These are phyloP conservation scores for Zapornia atra DNA, from an alignment of 2,113 vertebrate genomes.

Conservation along the genomic window DNA sequence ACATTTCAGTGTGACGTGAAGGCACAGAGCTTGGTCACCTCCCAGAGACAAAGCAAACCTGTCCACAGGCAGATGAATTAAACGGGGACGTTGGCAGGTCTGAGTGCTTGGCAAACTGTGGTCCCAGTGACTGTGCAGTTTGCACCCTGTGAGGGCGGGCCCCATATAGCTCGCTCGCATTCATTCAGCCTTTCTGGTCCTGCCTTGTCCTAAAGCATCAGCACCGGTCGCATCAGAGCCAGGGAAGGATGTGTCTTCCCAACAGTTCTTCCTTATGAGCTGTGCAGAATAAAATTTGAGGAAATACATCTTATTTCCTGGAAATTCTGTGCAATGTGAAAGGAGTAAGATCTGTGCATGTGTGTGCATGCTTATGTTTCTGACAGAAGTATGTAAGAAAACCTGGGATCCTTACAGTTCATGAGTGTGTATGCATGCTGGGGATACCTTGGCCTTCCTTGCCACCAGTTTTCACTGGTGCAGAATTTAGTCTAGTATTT, in stretches of 20 bases:
- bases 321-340: not conserved
- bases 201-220: not conserved
- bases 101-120: not conserved
- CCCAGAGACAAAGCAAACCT: not conserved
- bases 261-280: not conserved
- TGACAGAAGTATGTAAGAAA: not conserved
- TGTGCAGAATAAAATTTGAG: not conserved
- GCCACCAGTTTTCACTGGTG: rapidly evolving
- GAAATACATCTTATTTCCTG: constrained; percentile 8
- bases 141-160: not conserved
- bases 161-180: not conserved
- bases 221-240: not conserved
- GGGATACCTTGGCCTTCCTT: not conserved
- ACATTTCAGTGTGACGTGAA: not conserved
- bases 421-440: rapidly evolving
- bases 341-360: not conserved
- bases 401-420: not conserved
- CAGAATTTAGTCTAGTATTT: not conserved
- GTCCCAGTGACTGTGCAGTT: not conserved
- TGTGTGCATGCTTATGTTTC: rapidly evolving
- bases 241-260: not conserved
- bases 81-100: rapidly evolving
- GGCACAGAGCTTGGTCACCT: not conserved
- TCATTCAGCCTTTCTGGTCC: not conserved
- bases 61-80: rapidly evolving